phyloP scores from a whole-genome alignment of 2,113 vertebrate genomes.

The Ibidorhyncha struthersii region DNA sequence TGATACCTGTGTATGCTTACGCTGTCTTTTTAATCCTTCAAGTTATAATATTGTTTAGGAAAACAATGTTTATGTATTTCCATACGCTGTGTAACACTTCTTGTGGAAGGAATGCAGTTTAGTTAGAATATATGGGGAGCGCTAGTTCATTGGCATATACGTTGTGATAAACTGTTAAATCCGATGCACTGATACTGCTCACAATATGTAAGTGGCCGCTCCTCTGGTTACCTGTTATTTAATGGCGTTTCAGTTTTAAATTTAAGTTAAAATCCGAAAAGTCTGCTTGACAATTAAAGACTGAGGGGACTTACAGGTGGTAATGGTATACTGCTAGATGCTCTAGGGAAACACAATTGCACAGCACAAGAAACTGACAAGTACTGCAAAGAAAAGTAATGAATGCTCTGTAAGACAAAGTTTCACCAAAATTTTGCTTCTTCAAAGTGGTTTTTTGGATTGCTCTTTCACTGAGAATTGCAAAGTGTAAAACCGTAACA shows the following conservation, averaged over 20 bases:
- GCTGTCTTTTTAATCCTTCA: not conserved
- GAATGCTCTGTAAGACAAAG: not conserved
- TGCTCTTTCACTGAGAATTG: not conserved
- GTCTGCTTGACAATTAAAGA: not conserved
- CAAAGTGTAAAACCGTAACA: not conserved
- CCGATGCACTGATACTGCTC: not conserved
- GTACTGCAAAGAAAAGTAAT: not conserved
- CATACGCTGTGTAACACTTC: fast-evolving
- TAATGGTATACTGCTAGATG: not conserved
- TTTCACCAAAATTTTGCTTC: not conserved
- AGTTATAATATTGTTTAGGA: not conserved
- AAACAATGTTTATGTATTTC: not conserved
- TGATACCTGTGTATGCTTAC: not conserved
- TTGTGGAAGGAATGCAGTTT: not conserved
- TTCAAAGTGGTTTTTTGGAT: not conserved
- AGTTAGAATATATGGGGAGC: not conserved
- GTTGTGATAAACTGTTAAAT: not conserved
- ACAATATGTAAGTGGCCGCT: fast-evolving
- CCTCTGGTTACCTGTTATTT: not conserved
- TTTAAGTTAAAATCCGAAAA: not conserved
- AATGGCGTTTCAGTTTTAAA: not conserved
- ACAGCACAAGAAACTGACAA: no score
- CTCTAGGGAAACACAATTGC: not conserved
- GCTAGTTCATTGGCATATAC: not conserved
- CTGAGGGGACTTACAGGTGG: not conserved